Conservation (phyloP, 2,888 invertebrate species). For the Temnothorax rugatulus region DNA sequence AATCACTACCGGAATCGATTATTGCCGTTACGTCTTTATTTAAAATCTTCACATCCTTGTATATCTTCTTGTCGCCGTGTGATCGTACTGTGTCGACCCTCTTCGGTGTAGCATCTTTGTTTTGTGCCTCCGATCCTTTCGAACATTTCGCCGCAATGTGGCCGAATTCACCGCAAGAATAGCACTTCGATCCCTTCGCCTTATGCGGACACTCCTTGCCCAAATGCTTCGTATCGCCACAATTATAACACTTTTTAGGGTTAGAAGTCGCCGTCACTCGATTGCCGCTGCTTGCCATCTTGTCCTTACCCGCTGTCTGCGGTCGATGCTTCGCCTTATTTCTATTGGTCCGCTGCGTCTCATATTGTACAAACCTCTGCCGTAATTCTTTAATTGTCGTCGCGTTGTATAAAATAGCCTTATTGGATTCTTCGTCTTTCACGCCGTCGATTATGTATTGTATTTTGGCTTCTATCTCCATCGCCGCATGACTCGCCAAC, state of each 20-base stretch:
- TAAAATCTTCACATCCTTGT: not conserved
- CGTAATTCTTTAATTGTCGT: constrained; percentile 24
- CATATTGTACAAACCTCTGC: constrained; percentile 6
- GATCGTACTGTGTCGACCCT: not conserved
- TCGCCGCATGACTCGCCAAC: constrained; percentile 20
- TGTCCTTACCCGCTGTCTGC: not conserved
- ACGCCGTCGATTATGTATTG: constrained; percentile 50
- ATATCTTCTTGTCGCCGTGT: not conserved
- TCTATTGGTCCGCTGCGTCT: not conserved
- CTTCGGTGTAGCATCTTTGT: not conserved
- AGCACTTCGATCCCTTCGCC: not conserved
- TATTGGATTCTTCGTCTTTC: constrained; percentile 40
- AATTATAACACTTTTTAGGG: not conserved
- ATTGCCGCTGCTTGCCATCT: not conserved
- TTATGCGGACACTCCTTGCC: not conserved
- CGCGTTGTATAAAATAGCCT: constrained; percentile 48
- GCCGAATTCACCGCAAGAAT: not conserved
- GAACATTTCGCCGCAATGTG: not conserved
- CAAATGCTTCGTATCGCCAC: not conserved
- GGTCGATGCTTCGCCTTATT: not conserved
- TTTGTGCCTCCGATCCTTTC: not conserved
- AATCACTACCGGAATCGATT: not conserved
- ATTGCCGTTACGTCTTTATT: not conserved
- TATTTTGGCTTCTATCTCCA: constrained; percentile 18
- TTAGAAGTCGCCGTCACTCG: not conserved